A percentile compares a stretch with the other conserved stretches of the same genome.
Evolutionary conservation across 2,888 invertebrate genomes (phyloP).

Genomic region (Alsophila aescularia): DNA sequence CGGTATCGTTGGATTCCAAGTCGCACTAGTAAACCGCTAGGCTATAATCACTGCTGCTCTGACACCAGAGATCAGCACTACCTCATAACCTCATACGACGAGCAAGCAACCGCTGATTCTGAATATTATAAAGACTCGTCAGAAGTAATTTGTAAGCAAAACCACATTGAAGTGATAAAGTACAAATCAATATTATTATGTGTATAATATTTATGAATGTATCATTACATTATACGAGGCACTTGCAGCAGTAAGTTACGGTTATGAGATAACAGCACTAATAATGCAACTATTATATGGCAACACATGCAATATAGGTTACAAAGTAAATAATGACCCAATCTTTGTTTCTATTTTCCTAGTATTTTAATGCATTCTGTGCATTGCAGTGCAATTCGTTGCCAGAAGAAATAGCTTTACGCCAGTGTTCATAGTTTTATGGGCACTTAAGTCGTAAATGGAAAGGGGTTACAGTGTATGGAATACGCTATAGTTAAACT

Average conservation of each 20-base stretch:
- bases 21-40: too few relatives aligned
- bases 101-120: too few relatives aligned
- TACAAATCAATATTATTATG: not conserved
- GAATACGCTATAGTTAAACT: not conserved
- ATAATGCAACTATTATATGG: too few relatives aligned
- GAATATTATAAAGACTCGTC: too few relatives aligned
- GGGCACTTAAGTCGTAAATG: slow-evolving; percentile 10
- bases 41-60: too few relatives aligned
- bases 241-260: slow-evolving; percentile 6
- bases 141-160: not conserved
- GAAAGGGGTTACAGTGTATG: not conserved
- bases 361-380: not conserved
- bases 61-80: too few relatives aligned
- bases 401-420: slow-evolving; percentile 9
- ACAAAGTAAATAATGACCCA: slow-evolving; percentile 1
- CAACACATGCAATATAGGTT: not conserved
- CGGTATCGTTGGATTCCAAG: too few relatives aligned
- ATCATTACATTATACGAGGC: too few relatives aligned
- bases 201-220: not conserved
- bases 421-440: slow-evolving; percentile 12
- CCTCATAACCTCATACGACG: too few relatives aligned
- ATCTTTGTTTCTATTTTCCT: slow-evolving; percentile 8
- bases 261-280: slow-evolving; percentile 2
- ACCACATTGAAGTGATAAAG: not conserved
- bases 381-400: slow-evolving; percentile 1